These are phyloP conservation scores for Zoanthus gigantus DNA, from an alignment of 92 coral and sea anemone species.

Conservation along the genomic window DNA sequence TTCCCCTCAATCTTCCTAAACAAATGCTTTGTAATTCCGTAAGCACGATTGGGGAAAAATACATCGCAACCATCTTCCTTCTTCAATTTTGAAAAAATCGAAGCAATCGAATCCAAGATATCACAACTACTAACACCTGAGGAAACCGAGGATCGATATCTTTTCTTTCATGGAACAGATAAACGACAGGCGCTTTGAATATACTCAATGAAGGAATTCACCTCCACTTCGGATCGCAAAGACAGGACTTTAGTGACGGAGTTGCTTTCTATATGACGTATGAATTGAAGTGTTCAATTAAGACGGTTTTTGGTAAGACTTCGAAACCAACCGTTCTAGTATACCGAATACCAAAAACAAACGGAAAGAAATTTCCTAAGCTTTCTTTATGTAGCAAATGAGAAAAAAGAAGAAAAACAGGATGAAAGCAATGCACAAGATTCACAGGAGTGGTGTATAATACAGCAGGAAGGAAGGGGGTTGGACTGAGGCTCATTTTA, in stretches of 20 bases:
- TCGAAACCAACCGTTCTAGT: too few species aligned
- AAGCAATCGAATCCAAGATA: not conserved
- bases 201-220: conserved; percentile 60
- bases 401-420: too few species aligned
- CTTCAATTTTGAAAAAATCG: conserved; percentile 41
- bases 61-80: not conserved
- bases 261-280: conserved; percentile 61
- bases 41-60: not conserved
- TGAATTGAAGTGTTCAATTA: conserved; percentile 32
- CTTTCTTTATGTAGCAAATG: too few species aligned
- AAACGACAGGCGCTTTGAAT: conserved; percentile 61
- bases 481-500: too few species aligned
- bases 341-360: too few species aligned
- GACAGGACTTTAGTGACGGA: conserved; percentile 71
- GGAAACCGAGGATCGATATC: too few species aligned
- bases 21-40: conserved; percentile 19
- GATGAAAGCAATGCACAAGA: too few species aligned
- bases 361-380: too few species aligned
- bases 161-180: conserved; percentile 74
- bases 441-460: too few species aligned
- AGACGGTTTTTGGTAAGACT: conserved; percentile 47
- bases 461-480: too few species aligned
- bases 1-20: not conserved
- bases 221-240: conserved; percentile 41
- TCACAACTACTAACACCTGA: too few species aligned